phyloP scores from a whole-genome alignment of 1,140 invertebrate species.

The Hydropsyche tenuis region DNA sequence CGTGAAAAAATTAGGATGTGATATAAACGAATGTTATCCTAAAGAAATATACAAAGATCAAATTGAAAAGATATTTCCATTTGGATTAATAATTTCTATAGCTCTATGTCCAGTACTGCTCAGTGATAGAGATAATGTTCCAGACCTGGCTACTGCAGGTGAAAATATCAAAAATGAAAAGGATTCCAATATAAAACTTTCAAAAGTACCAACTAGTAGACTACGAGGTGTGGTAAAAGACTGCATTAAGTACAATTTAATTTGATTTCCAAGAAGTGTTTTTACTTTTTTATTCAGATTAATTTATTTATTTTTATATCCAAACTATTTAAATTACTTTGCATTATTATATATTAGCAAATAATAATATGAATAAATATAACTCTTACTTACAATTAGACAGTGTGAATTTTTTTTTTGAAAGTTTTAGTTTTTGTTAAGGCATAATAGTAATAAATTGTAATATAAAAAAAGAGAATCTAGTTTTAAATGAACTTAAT shows the following conservation, averaged over 20 bases:
- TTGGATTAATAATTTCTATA: constrained; percentile 39
- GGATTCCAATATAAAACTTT: constrained; percentile 23
- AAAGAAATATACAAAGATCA: constrained; percentile 32
- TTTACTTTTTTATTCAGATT: too few relatives aligned
- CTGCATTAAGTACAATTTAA: constrained; percentile 37
- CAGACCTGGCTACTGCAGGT: constrained; percentile 28
- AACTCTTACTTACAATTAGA: too few relatives aligned
- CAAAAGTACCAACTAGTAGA: constrained; percentile 20
- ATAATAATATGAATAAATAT: too few relatives aligned
- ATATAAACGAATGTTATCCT: constrained; percentile 27
- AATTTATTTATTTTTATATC: too few relatives aligned
- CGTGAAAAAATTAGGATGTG: constrained; percentile 14
- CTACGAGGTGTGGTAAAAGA: constrained; percentile 33
- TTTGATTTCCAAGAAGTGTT: constrained; percentile 36
- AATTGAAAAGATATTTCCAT: constrained; percentile 29
- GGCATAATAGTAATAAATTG: too few relatives aligned
- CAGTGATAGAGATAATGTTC: constrained; percentile 38
- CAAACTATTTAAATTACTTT: too few relatives aligned
- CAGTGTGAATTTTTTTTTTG: too few relatives aligned
- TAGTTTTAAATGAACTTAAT: too few relatives aligned
- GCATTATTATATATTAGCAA: too few relatives aligned
- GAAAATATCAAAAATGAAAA: constrained; percentile 30
- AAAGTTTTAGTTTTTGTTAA: too few relatives aligned
- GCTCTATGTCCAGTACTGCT: constrained; percentile 37
- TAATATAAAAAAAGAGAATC: too few relatives aligned